A percentile compares a stretch with the other conserved stretches of the same genome.
Evolutionary conservation across 2,888 invertebrate genomes (phyloP).

Genomic region (Ochropacha duplaris): DNA sequence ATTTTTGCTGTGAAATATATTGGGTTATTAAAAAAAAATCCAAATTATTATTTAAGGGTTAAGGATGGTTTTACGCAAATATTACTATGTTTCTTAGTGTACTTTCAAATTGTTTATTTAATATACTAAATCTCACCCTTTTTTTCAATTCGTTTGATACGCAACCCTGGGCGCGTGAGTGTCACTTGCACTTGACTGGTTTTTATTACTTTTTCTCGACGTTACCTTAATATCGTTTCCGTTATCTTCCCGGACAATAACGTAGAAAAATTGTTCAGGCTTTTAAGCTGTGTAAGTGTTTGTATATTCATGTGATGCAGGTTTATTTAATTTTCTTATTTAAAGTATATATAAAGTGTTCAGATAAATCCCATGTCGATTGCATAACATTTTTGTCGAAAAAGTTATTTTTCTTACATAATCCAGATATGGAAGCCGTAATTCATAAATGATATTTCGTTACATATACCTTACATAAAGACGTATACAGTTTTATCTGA

Average conservation of each 20-base stretch:
- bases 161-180: slow-evolving; percentile 1
- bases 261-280: not conserved
- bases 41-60: too few species aligned
- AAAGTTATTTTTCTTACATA: not conserved
- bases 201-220: not conserved
- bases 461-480: slow-evolving; percentile 1
- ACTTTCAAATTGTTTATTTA: not conserved
- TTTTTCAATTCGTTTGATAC: slow-evolving; percentile 1
- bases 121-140: not conserved
- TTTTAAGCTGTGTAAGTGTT: not conserved
- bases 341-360: not conserved
- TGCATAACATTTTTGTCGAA: not conserved
- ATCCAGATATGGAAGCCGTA: not conserved
- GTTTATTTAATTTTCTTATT: too few species aligned
- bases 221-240: not conserved
- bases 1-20: too few species aligned
- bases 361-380: not conserved
- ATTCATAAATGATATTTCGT: slow-evolving; percentile 3
- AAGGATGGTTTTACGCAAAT: too few species aligned
- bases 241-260: not conserved
- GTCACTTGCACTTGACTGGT: slow-evolving; percentile 3
- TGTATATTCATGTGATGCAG: not conserved
- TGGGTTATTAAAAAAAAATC: too few species aligned
- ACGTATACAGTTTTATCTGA: slow-evolving; percentile 1
- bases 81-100: not conserved